These are phyloP conservation scores for Aphaenogaster ashmeadi DNA, from an alignment of 1,140 invertebrate species.

Conservation along the genomic window DNA sequence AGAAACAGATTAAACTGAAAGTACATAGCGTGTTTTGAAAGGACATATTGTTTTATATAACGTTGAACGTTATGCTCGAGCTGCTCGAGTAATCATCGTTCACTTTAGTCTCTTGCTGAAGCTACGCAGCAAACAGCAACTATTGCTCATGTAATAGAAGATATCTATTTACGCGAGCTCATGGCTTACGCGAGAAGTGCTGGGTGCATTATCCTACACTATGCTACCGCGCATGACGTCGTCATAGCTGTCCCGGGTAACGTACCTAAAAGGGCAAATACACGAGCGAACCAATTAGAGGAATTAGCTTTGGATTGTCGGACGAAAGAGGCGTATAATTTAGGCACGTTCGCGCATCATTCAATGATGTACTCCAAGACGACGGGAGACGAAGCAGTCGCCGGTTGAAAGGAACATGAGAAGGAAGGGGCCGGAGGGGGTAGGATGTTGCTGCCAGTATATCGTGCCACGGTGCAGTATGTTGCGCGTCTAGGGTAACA, in stretches of 20 bases:
- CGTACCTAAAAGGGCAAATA: slow-evolving; percentile 58
- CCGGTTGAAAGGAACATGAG: slow-evolving; percentile 43
- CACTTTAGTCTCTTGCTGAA: neutral
- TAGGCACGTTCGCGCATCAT: slow-evolving; percentile 67
- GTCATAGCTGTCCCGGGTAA: slow-evolving; percentile 18
- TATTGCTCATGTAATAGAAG: slow-evolving; percentile 41
- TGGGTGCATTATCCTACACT: slow-evolving; percentile 17
- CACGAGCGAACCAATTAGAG: slow-evolving; percentile 70
- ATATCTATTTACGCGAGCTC: slow-evolving; percentile 44
- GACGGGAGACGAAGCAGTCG: slow-evolving; percentile 40
- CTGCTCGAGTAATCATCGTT: slow-evolving; percentile 12
- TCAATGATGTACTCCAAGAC: slow-evolving; percentile 57
- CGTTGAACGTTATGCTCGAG: neutral
- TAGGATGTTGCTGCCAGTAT: slow-evolving; percentile 69
- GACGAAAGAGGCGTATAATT: slow-evolving; percentile 69
- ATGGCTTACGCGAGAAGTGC: slow-evolving; percentile 20
- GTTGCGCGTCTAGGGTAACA: slow-evolving; percentile 80
- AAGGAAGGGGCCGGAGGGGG: neutral
- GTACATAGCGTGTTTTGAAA: neutral
- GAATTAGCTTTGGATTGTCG: slow-evolving; percentile 75
- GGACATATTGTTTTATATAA: neutral
- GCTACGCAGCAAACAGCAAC: neutral
- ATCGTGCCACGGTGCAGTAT: slow-evolving; percentile 76
- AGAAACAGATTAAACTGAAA: neutral
- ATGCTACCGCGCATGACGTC: slow-evolving; percentile 27